phyloP scores from a whole-genome alignment of 2,113 vertebrate species.

The Amblyopsis rosae region DNA sequence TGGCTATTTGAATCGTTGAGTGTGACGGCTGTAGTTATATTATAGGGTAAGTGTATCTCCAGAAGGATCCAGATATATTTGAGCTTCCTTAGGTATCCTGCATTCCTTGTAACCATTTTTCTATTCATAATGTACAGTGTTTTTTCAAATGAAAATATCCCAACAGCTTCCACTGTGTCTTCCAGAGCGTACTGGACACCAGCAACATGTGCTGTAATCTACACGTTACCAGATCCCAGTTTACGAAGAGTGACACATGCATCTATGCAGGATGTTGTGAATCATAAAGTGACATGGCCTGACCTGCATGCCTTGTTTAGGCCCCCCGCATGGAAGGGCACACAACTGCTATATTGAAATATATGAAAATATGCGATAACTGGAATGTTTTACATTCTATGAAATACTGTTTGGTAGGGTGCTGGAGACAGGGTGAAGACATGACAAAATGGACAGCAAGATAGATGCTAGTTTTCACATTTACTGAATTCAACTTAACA shows the following conservation, averaged over 20 bases:
- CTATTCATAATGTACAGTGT: conserved; percentile 4
- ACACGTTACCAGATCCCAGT: conserved; percentile 26
- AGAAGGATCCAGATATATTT: neutral
- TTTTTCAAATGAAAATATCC: conserved; percentile 23
- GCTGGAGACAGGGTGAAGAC: neutral
- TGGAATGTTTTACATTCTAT: neutral
- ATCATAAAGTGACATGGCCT: conserved; percentile 33
- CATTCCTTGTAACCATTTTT: neutral
- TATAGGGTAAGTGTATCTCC: conserved; percentile 11
- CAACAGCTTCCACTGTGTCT: conserved; percentile 15
- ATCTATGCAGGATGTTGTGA: conserved; percentile 43
- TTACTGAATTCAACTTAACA: neutral
- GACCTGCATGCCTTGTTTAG: conserved; percentile 1
- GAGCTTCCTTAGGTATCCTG: neutral
- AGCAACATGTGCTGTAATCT: conserved; percentile 35
- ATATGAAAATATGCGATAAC: conserved; percentile 14
- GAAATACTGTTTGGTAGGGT: neutral
- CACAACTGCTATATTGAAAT: conserved; percentile 3
- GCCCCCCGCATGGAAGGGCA: conserved; percentile 14
- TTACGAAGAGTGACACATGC: conserved; percentile 12
- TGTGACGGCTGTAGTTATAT: neutral
- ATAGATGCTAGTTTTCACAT: neutral
- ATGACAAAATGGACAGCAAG: neutral
- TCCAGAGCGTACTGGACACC: conserved; percentile 29
- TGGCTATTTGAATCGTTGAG: conserved; percentile 26